Evolutionary conservation across 2,888 invertebrate genomes (phyloP).

Genomic region (Acanthopleura granulata): DNA sequence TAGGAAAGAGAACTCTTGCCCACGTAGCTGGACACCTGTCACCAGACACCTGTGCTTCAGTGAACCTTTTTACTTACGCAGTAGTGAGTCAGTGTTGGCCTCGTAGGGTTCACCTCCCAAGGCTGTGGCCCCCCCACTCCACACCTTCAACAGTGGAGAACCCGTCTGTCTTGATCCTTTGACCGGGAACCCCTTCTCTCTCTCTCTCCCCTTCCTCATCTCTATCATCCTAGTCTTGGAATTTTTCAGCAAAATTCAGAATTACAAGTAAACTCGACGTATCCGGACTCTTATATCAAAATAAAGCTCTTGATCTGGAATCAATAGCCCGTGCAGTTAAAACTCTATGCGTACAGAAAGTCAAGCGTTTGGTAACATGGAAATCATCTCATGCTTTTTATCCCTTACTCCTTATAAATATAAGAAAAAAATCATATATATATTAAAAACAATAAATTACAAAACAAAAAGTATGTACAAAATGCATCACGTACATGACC

Average conservation of each 20-base stretch:
- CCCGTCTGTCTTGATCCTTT: background rate
- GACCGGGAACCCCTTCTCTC: background rate
- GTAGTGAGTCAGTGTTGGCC: constrained; percentile 18
- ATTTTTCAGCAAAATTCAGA: background rate
- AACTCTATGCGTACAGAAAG: no score
- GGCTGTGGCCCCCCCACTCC: background rate
- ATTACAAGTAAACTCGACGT: background rate
- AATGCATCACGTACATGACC: constrained; percentile 18
- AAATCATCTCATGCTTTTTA: background rate
- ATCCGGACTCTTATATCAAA: no score
- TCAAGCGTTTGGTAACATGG: background rate
- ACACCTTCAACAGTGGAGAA: background rate
- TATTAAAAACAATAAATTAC: background rate
- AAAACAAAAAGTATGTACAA: constrained; percentile 8
- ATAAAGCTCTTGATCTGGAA: no score
- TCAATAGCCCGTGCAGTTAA: no score
- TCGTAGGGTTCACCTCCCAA: constrained; percentile 16
- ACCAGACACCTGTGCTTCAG: no score
- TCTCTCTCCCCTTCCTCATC: background rate
- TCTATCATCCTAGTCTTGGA: background rate
- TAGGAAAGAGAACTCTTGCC: no score
- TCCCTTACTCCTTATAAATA: no score
- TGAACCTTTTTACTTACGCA: background rate
- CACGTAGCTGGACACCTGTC: no score
- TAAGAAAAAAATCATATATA: no score